Base-by-base conservation (phyloP, 2,888 invertebrate genomes). In the Scaptomyza polygonia region DNA sequence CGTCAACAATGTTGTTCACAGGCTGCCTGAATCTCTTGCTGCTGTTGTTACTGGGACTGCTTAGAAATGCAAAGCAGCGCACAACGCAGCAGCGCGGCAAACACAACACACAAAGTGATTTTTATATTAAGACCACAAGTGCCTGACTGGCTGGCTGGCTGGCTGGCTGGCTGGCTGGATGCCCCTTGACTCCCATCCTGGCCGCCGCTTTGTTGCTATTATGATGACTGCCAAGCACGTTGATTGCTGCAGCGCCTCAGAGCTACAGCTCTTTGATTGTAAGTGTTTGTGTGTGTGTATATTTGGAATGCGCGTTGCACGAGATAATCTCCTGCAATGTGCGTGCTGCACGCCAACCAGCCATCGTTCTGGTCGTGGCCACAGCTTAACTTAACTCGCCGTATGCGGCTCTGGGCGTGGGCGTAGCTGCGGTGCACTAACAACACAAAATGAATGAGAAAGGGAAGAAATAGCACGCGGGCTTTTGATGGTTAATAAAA, bases 401-500 rank as follows among this genome's bases (percentile, higher is more conserved):
- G 57, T 56, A 43, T 64, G 64, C 39, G 29, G 8, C 62, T 36
- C 49, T 29, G 32, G 7, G 18, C 21, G 40, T 16, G 47, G 39
- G 51, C 58, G 63, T 59, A 18, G 9, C 29, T 48, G 42, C 32
- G 49, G 62, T 25, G 43, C 42, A 61, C 48, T 61, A 48, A 34
- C 61, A 43, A 34, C 25, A 39, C 11, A 36, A 49, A 14, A n/a
- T 9, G 11, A 25, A 18, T 43, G n/a, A 21, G 29, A 40, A 14
- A 14, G 8, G 14, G 18, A 18, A 54, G 32, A 56, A 39, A 32
- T 48, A 58, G 57, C 47, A 73, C 68, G 75, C 75, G 80, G 67
- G 80, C 82, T 87, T 85, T 82, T 87, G 87, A 87, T 80, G 83
- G 89, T 88, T 89, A 88, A 89, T 89, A 89, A 89, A 89, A 89